Percentiles rank a stretch among this genome's conserved stretches.
These are phyloP conservation scores for Campylomormyrus numenius DNA, from an alignment of 2,113 vertebrate species.

Conservation along the genomic window DNA sequence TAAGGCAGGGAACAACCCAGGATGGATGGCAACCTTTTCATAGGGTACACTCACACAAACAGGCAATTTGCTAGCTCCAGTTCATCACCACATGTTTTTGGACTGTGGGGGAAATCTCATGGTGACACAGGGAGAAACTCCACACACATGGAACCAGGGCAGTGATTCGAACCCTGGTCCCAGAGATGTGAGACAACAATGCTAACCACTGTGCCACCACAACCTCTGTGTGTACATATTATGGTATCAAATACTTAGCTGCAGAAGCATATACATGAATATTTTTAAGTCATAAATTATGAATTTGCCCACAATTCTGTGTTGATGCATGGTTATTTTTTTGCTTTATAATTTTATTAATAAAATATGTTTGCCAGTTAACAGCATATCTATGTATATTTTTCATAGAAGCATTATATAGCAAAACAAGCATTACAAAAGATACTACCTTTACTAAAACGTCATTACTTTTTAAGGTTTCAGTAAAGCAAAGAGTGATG, in stretches of 20 bases:
- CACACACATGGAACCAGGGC: background rate
- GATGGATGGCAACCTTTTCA: background rate
- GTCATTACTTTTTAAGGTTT: background rate
- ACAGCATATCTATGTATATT: background rate
- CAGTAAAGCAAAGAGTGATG: background rate
- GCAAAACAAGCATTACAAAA: background rate
- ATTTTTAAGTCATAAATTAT: background rate
- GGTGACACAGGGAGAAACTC: background rate
- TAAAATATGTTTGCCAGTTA: background rate
- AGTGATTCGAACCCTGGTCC: background rate
- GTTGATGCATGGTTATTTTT: background rate
- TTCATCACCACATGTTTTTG: background rate
- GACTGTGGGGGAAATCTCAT: background rate
- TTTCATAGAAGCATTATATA: background rate
- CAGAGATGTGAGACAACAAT: background rate
- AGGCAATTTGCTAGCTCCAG: background rate
- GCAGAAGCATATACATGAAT: background rate
- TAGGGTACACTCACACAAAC: background rate
- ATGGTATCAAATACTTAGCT: background rate
- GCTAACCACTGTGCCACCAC: background rate
- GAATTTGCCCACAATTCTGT: background rate
- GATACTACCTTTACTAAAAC: background rate
- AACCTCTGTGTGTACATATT: background rate
- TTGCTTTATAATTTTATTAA: background rate
- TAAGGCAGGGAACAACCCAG: background rate